phyloP scores from a whole-genome alignment of 2,113 vertebrate species.

The Ailurus styani region DNA sequence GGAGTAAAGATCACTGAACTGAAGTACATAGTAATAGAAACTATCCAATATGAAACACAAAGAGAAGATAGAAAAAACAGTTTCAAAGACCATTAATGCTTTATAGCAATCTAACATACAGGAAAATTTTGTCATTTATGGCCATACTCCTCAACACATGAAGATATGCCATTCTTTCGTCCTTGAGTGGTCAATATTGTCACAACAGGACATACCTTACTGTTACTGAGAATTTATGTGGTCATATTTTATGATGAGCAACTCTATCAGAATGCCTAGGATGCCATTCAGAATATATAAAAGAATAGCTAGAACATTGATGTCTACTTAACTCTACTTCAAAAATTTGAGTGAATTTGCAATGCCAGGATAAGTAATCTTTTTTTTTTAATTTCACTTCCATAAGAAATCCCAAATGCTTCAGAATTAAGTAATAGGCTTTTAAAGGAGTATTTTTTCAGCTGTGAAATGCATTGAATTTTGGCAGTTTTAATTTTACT shows the following conservation, averaged over 20 bases:
- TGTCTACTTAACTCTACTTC: background rate
- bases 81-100: background rate
- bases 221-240: background rate
- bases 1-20: background rate
- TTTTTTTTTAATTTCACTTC: conserved; percentile 32
- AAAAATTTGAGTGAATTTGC: background rate
- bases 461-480: conserved; percentile 4
- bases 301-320: background rate
- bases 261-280: background rate
- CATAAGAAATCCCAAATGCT: background rate
- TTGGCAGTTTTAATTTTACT: conserved; percentile 52
- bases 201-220: background rate
- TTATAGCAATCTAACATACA: background rate
- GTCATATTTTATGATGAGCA: background rate
- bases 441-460: conserved; percentile 11
- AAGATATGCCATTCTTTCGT: background rate
- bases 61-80: background rate
- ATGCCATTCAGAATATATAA: background rate
- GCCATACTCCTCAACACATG: background rate
- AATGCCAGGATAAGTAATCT: background rate
- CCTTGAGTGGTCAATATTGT: background rate
- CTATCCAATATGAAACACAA: background rate
- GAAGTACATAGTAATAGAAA: background rate
- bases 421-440: conserved; percentile 43
- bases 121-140: background rate